These are phyloP conservation scores for Selenia dentaria DNA, from an alignment of 2,888 invertebrate species.

Conservation along the genomic window DNA sequence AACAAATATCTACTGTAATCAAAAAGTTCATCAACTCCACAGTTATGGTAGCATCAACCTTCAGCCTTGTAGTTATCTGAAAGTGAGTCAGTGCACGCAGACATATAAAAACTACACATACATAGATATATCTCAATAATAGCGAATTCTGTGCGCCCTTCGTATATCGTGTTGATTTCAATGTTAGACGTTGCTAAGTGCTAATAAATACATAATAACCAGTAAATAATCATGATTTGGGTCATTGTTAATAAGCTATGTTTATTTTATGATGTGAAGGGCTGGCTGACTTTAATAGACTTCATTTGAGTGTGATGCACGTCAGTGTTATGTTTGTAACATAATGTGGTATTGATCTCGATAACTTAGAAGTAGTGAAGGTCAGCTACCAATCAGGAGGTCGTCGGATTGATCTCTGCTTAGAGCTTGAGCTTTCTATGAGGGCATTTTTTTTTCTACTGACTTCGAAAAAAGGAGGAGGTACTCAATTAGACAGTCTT, in stretches of 20 bases:
- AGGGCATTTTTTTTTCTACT: no score
- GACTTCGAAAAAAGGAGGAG: no score
- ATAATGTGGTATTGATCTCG: no score
- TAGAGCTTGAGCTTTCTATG: no score
- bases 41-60: constrained; percentile 25
- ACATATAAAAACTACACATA: constrained; percentile 17
- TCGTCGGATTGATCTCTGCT: no score
- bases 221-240: constrained; percentile 30
- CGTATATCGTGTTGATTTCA: constrained; percentile 56
- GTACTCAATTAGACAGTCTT: no score
- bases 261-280: background rate
- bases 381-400: no score
- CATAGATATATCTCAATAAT: constrained; percentile 43
- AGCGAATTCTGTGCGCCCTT: constrained; percentile 56
- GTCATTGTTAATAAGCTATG: constrained; percentile 28
- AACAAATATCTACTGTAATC: no score
- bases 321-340: no score
- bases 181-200: constrained; percentile 41
- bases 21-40: constrained; percentile 1
- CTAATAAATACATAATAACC: constrained; percentile 27
- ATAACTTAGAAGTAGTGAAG: no score
- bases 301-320: no score
- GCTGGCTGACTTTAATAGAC: no score
- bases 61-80: constrained; percentile 68
- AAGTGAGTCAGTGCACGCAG: constrained; percentile 56